Evolutionary conservation across 2,113 vertebrate genomes (phyloP).

Genomic region (Leptocoma aspasia): DNA sequence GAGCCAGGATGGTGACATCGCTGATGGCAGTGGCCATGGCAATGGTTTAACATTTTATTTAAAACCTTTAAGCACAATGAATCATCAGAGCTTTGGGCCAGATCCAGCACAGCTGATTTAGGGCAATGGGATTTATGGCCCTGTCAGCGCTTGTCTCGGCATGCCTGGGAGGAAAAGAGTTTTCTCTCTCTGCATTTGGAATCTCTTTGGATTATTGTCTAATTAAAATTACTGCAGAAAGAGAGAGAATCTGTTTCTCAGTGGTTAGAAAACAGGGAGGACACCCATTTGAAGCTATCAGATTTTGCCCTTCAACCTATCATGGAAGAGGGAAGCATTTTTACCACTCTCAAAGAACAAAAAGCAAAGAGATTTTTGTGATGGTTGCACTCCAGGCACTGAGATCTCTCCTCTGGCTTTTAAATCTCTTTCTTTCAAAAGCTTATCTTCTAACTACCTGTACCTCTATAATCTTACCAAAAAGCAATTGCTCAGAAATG

Average conservation of each 20-base stretch:
- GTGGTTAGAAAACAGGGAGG: neutral
- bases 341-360: neutral
- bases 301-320: neutral
- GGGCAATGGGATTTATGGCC: neutral
- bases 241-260: neutral
- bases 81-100: neutral
- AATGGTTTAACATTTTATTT: neutral
- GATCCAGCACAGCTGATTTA: slow-evolving; percentile 3
- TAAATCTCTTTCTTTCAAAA: slow-evolving; percentile 12
- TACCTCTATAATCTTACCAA: neutral
- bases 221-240: neutral
- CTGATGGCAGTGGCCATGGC: neutral
- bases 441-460: neutral
- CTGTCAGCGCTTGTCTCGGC: neutral
- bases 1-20: neutral
- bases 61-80: neutral
- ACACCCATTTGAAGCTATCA: neutral
- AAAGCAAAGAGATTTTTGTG: neutral
- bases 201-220: neutral
- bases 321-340: neutral
- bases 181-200: neutral
- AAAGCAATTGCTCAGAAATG: slow-evolving; percentile 5
- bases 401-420: neutral
- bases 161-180: neutral
- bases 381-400: neutral